These are phyloP conservation scores for Pteruthius melanotis DNA, from an alignment of 2,113 vertebrate species.

Conservation along the genomic window DNA sequence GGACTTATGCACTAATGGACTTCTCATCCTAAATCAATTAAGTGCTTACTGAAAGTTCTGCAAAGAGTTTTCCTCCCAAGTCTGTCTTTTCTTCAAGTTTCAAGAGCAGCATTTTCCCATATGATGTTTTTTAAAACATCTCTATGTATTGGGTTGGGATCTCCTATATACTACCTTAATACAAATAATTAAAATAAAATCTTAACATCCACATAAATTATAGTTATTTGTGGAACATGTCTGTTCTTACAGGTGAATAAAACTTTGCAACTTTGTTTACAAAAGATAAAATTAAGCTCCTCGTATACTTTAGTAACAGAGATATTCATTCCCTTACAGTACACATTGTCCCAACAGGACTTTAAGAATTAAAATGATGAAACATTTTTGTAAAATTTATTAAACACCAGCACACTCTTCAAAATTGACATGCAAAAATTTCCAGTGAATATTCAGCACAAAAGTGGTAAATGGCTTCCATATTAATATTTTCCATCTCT, in stretches of 20 bases:
- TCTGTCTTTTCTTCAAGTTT: background rate
- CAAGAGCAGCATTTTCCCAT: background rate
- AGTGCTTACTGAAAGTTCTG: constrained; percentile 22
- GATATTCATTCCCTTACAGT: background rate
- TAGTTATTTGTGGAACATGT: background rate
- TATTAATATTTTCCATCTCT: background rate
- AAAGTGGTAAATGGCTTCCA: background rate
- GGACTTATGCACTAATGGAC: constrained; percentile 4
- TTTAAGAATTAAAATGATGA: background rate
- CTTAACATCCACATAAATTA: background rate
- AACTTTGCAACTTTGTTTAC: background rate
- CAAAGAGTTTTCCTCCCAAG: background rate
- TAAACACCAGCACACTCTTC: background rate
- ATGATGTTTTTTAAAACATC: background rate
- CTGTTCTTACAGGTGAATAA: background rate
- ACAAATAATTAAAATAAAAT: background rate
- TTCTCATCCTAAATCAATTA: constrained; percentile 19
- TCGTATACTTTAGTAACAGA: background rate
- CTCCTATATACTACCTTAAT: background rate
- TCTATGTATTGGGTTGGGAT: background rate
- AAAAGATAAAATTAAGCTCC: background rate
- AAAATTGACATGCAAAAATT: background rate
- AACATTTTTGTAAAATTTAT: background rate
- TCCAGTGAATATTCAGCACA: background rate
- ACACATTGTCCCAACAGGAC: background rate